Evolutionary conservation across 1,140 invertebrate species (phyloP).

Genomic region (Apis florea): DNA sequence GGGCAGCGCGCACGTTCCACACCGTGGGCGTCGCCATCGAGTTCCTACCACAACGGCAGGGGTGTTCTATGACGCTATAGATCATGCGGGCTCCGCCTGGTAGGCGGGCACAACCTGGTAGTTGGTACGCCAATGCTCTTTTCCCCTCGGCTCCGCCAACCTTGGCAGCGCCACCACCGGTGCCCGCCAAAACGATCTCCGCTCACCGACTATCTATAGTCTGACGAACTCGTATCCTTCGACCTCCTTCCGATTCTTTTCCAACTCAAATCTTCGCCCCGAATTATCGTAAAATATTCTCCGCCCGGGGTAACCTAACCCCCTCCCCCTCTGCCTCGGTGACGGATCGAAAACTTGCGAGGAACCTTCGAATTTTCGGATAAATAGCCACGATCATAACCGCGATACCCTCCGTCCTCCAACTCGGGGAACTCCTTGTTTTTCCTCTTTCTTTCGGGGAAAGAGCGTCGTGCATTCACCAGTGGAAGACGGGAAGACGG

Average conservation of each 20-base stretch:
- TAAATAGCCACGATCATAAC: background rate
- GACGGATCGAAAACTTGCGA: background rate
- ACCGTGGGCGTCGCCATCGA: conserved; percentile 67
- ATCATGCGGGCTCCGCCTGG: conserved; percentile 76
- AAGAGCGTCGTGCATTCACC: too few species aligned
- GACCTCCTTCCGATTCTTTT: conserved; percentile 42
- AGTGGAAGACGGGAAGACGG: accelerated
- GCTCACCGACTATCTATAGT: conserved; percentile 34
- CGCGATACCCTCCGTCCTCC: accelerated
- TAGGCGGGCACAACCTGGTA: conserved; percentile 61
- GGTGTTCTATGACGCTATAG: conserved; percentile 80
- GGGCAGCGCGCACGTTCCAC: conserved; percentile 69
- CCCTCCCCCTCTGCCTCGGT: background rate
- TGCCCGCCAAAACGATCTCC: conserved; percentile 59
- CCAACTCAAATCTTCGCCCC: conserved; percentile 17
- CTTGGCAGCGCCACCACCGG: conserved; percentile 59
- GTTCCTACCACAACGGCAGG: conserved; percentile 70
- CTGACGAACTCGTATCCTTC: conserved; percentile 40
- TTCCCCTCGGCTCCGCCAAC: conserved; percentile 44
- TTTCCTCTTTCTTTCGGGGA: background rate
- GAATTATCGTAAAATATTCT: conserved; percentile 25
- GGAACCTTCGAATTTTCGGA: background rate
- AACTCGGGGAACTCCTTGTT: background rate
- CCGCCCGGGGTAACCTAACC: background rate
- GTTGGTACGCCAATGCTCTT: conserved; percentile 62